phyloP scores from a whole-genome alignment of 2,888 invertebrate genomes.

The Drosophila peninsularis region DNA sequence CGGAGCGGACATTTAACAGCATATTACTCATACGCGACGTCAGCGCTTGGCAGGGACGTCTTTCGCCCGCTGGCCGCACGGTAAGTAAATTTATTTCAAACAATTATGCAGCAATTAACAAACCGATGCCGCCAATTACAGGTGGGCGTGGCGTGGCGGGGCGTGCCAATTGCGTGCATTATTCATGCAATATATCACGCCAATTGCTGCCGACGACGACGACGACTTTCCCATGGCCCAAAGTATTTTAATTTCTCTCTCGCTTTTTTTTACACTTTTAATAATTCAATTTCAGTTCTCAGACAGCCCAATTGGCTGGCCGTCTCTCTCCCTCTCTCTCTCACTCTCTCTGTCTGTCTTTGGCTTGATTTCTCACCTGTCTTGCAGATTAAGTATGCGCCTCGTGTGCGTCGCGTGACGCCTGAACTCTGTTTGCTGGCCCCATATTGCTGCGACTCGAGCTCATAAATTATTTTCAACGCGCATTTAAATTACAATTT shows the following conservation, averaged over 20 bases:
- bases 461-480: constrained; percentile 57
- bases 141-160: constrained; percentile 12
- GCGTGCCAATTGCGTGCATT: constrained; percentile 49
- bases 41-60: constrained; percentile 53
- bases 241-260: constrained; percentile 64
- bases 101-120: constrained; percentile 79
- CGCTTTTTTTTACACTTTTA: constrained; percentile 61
- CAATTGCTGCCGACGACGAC: constrained; percentile 28
- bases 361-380: constrained; percentile 40
- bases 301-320: constrained; percentile 4
- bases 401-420: constrained; percentile 63
- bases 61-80: constrained; percentile 28
- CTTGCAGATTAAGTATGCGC: constrained; percentile 57
- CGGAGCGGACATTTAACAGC: constrained; percentile 33
- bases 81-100: constrained; percentile 77
- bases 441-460: constrained; percentile 17
- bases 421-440: constrained; percentile 31
- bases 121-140: constrained; percentile 78
- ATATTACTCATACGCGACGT: constrained; percentile 74
- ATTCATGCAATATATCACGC: constrained; percentile 67
- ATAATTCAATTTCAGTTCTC: constrained; percentile 67
- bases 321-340: background rate
- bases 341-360: background rate
- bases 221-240: background rate
- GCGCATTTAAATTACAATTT: constrained; percentile 66